phyloP scores from a whole-genome alignment of 2,888 invertebrate genomes.

The Meandrusa payeni region DNA sequence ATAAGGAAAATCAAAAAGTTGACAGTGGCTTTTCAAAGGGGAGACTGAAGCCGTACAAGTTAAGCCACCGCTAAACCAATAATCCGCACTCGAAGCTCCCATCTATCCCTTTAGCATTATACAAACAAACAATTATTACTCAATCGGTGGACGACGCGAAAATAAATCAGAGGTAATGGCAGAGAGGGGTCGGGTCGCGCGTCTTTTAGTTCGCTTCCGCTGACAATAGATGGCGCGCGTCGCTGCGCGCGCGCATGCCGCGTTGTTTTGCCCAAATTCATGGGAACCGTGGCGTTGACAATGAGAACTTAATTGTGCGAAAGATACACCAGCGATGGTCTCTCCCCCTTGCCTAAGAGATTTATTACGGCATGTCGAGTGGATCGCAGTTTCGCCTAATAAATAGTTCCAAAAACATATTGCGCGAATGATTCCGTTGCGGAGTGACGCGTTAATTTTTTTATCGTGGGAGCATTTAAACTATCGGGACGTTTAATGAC shows the following conservation, averaged over 20 bases:
- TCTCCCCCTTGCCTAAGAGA: slow-evolving; percentile 51
- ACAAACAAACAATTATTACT: slow-evolving; percentile 76
- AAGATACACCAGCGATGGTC: slow-evolving; percentile 64
- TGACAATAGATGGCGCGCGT: slow-evolving; percentile 58
- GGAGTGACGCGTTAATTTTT: slow-evolving; percentile 57
- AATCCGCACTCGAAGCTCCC: slow-evolving; percentile 57
- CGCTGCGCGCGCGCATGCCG: slow-evolving; percentile 51
- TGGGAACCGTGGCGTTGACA: slow-evolving; percentile 71
- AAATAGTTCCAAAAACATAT: slow-evolving; percentile 71
- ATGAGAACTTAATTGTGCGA: slow-evolving; percentile 75
- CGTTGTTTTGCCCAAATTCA: slow-evolving; percentile 59
- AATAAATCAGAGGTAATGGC: slow-evolving; percentile 61
- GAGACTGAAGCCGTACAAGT: slow-evolving; percentile 24
- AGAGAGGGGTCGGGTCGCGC: slow-evolving; percentile 52
- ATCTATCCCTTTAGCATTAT: slow-evolving; percentile 47
- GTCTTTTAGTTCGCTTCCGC: slow-evolving; percentile 51
- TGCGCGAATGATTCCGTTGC: slow-evolving; percentile 49
- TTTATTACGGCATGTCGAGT: slow-evolving; percentile 54
- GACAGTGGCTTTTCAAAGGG: slow-evolving; percentile 17
- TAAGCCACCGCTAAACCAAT: slow-evolving; percentile 51
- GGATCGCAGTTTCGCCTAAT: slow-evolving; percentile 55
- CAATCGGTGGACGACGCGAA: slow-evolving; percentile 65
- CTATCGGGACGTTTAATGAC: slow-evolving; percentile 29
- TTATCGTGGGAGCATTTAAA: slow-evolving; percentile 55
- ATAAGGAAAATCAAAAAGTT: slow-evolving; percentile 22